Conservation (phyloP, 2,797 vertebrate species). For the Chelonia mydas region DNA sequence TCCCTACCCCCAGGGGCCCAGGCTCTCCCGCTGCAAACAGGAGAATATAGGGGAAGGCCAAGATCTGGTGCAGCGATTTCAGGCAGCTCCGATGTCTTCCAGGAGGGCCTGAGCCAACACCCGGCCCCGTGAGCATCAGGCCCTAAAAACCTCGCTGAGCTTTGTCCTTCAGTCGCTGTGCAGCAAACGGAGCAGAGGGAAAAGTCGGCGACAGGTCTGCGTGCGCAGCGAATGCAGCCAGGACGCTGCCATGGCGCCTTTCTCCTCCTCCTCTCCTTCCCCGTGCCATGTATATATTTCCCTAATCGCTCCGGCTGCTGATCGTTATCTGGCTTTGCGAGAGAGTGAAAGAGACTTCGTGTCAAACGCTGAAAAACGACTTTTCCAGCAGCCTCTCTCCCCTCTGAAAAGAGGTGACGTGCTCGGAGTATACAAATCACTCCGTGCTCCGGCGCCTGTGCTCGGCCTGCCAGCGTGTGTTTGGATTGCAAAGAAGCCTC, state of each 20-base stretch:
- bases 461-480: slow-evolving; percentile 36
- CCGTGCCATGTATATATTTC: slow-evolving; percentile 72
- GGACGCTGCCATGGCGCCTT: accelerated
- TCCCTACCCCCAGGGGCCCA: neutral
- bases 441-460: neutral
- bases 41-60: neutral
- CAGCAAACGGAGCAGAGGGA: neutral
- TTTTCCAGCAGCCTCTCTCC: slow-evolving; percentile 76
- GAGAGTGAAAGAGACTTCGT: slow-evolving; percentile 77
- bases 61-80: neutral
- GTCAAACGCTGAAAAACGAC: slow-evolving; percentile 81
- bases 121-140: neutral
- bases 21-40: neutral
- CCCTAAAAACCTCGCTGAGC: neutral
- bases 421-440: slow-evolving; percentile 72
- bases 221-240: neutral
- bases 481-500: slow-evolving; percentile 70
- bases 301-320: slow-evolving; percentile 74
- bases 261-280: slow-evolving; percentile 43
- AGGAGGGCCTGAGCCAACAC: neutral
- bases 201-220: neutral
- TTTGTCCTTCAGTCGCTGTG: neutral
- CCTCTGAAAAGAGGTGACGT: slow-evolving; percentile 68
- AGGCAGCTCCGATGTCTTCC: neutral
- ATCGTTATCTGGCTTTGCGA: slow-evolving; percentile 75